These are phyloP conservation scores for Saccopteryx bilineata DNA, from an alignment of 2,113 vertebrate genomes.

Conservation along the genomic window DNA sequence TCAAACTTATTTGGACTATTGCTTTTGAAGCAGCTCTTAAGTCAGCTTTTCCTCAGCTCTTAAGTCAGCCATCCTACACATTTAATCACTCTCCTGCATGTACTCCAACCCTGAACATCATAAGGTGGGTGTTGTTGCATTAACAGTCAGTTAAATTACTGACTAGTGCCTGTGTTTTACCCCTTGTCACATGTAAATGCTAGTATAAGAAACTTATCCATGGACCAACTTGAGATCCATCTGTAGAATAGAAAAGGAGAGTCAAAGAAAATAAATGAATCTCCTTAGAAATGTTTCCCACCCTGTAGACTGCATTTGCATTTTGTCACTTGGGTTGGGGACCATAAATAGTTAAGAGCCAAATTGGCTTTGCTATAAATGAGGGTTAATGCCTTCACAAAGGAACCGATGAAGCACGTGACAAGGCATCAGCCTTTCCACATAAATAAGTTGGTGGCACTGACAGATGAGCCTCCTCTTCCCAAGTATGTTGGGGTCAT, in stretches of 20 bases:
- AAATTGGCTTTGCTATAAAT: conserved; percentile 7
- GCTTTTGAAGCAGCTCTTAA: not conserved
- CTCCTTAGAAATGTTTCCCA: not conserved
- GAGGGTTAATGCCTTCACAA: conserved; percentile 63
- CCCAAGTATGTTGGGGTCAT: conserved; percentile 34
- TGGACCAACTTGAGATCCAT: not conserved
- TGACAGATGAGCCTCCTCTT: conserved; percentile 55
- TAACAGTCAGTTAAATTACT: not conserved
- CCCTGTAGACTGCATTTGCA: not conserved
- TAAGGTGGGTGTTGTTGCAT: not conserved
- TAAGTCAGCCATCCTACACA: not conserved
- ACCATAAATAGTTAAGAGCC: conserved; percentile 19
- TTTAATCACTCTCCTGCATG: not conserved
- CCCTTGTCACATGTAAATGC: not conserved
- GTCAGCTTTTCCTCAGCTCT: not conserved
- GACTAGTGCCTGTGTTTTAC: not conserved
- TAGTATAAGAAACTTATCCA: not conserved
- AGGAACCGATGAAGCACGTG: conserved; percentile 37
- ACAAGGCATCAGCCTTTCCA: conserved; percentile 46
- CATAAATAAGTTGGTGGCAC: not conserved
- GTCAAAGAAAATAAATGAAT: not conserved
- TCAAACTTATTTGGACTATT: not conserved
- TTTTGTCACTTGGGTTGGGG: not conserved
- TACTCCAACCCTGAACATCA: not conserved
- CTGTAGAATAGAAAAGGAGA: not conserved